Base-by-base conservation (phyloP, 1,140 invertebrate species). In the Heliothis virescens region DNA sequence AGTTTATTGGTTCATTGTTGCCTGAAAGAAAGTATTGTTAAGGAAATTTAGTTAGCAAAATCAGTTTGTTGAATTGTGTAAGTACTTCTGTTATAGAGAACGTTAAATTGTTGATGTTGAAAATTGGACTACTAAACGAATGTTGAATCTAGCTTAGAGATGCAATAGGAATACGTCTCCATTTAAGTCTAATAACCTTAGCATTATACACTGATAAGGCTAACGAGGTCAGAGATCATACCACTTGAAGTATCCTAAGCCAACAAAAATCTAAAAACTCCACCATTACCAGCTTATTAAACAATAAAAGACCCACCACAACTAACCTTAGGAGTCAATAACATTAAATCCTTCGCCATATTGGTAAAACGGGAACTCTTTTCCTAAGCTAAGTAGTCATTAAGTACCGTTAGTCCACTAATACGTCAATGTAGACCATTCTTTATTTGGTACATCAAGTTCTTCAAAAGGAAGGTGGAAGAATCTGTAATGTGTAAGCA, bases 341-440 rank as follows among this genome's bases (percentile, higher is more conserved):
- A 63, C 59, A 59, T 57, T 62, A 77, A 71, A 77, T 34, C 48
- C 62, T 16, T 18, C 7, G 41, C 75, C 63, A 59, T 78, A 59
- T 69, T 57, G 29, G 75, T 29, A 41, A 10, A 67, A 67, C 75
- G 63, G 63, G 75, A 67, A 78, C 52, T 57, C 48, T 78, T 67
- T 67, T 34, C 26, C 21, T 57, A 57, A 48, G 50, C 53, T 80
- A 76, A 80, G 62, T 59, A 75, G 18, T 62, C 60, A 83, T 83
- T 83, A 83, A 83, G 71, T 75, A 80, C 75, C 74, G 82, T 80
- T 83, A 83, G 15, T n/a, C 47, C 13, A 79, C 82, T 77, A 83
- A 83, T 73, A 48, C 75, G 82, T 75, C 60, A 60, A 67, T 69
- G 74, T 80, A 29, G 74, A 83, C 47, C 69, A 48, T 34, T 16